Conservation (phyloP, 2,113 vertebrate species). For the Centropus unirufus region DNA sequence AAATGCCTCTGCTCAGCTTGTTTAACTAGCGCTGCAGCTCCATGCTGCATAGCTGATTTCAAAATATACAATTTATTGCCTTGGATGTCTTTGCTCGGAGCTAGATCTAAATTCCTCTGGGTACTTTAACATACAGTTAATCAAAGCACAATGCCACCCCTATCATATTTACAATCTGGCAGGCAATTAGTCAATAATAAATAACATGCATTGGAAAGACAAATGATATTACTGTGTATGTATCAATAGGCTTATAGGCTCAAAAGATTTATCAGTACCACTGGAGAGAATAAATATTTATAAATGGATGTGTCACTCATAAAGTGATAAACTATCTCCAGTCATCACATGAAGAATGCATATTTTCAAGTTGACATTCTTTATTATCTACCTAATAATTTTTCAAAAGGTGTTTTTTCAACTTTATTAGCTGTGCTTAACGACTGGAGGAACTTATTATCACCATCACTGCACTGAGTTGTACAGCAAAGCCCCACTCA, state of each 20-base stretch:
- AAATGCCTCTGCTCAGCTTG: constrained; percentile 77
- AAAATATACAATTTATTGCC: constrained; percentile 78
- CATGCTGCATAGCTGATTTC: constrained; percentile 69
- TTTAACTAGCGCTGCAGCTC: constrained; percentile 75
- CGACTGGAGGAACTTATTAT: constrained; percentile 42
- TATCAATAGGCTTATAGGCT: constrained; percentile 71
- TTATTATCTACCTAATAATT: constrained; percentile 71
- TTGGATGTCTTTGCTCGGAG: constrained; percentile 73
- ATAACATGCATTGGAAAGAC: constrained; percentile 71
- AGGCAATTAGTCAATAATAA: constrained; percentile 81
- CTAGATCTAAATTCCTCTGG: constrained; percentile 59
- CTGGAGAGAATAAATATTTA: constrained; percentile 75
- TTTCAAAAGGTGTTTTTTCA: constrained; percentile 69
- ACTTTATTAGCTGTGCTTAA: constrained; percentile 66
- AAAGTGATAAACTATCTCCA: constrained; percentile 66
- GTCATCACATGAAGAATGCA: constrained; percentile 66
- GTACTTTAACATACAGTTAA: constrained; percentile 74
- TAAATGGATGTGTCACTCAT: constrained; percentile 66
- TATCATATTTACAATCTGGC: constrained; percentile 77
- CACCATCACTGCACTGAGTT: background rate
- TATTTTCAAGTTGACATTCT: constrained; percentile 66
- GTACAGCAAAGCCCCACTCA: background rate
- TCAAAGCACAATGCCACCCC: constrained; percentile 74
- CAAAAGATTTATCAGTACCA: constrained; percentile 74
- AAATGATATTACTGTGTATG: constrained; percentile 54